phyloP scores from a whole-genome alignment of 1,140 invertebrate species.

The Globodera rostochiensis region DNA sequence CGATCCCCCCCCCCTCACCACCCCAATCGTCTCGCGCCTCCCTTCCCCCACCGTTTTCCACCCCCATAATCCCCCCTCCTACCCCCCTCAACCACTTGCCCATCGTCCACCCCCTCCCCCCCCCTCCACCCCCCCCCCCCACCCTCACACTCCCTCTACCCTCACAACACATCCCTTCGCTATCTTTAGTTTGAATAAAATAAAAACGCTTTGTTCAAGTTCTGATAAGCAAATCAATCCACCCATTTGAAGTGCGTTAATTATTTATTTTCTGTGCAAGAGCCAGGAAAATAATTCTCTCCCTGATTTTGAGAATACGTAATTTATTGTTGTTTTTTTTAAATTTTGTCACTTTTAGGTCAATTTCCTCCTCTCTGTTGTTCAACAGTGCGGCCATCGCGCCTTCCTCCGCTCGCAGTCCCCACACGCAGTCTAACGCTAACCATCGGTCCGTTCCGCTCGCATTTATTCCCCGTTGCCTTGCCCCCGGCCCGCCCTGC shows the following conservation, averaged over 20 bases:
- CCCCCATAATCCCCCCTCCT: no score
- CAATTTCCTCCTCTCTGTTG: slow-evolving; percentile 5
- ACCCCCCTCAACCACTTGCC: not conserved
- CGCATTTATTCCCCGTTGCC: not conserved
- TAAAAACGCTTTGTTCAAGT: no score
- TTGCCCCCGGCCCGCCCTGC: not conserved
- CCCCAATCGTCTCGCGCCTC: not conserved
- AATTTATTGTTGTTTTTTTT: not conserved
- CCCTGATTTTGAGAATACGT: slow-evolving; percentile 1
- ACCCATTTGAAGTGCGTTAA: no score
- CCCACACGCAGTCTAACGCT: not conserved
- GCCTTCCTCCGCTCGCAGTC: not conserved
- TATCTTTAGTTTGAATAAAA: no score
- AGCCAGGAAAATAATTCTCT: not conserved
- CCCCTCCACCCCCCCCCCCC: not conserved
- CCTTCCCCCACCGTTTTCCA: not conserved
- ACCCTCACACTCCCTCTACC: no score
- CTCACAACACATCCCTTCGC: no score
- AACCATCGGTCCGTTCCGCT: slow-evolving; percentile 2
- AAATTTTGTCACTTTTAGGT: not conserved
- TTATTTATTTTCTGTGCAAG: not conserved
- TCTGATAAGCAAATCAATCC: no score
- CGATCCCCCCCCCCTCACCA: not conserved
- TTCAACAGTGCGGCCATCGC: not conserved
- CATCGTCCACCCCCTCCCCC: slow-evolving; percentile 13